Evolutionary conservation across 2,113 vertebrate genomes (phyloP).

Genomic region (Acanthisitta chloris): DNA sequence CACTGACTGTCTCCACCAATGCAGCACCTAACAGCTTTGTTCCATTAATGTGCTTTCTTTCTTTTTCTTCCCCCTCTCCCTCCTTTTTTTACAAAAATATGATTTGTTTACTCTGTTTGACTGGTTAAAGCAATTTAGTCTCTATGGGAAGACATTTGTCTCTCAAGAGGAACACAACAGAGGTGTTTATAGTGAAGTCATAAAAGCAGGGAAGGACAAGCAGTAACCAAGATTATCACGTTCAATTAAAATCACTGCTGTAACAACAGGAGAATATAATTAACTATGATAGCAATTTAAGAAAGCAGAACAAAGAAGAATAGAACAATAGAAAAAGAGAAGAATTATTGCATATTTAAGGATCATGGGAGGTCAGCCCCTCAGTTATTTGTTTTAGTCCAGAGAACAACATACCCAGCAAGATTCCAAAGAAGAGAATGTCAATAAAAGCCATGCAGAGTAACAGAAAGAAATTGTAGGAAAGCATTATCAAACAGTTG

Average conservation of each 20-base stretch:
- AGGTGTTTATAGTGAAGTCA: background rate
- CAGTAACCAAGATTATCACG: background rate
- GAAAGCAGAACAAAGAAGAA: background rate
- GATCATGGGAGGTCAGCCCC: background rate
- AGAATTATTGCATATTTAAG: background rate
- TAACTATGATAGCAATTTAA: background rate
- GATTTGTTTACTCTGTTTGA: background rate
- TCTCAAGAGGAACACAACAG: conserved; percentile 1
- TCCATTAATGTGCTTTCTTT: background rate
- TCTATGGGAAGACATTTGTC: background rate
- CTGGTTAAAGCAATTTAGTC: background rate
- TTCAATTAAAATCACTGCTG: background rate
- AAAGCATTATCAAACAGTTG: background rate
- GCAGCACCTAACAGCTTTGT: background rate
- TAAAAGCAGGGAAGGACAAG: background rate
- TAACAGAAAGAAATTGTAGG: background rate
- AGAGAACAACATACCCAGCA: background rate
- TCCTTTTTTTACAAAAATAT: no score
- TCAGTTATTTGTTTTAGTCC: background rate
- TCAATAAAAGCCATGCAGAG: background rate
- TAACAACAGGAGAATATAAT: conserved; percentile 9
- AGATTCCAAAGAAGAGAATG: background rate
- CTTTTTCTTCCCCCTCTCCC: no score
- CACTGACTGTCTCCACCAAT: background rate
- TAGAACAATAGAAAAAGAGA: background rate